phyloP scores from a whole-genome alignment of 2,797 vertebrate genomes.

The Clarias fuscus region DNA sequence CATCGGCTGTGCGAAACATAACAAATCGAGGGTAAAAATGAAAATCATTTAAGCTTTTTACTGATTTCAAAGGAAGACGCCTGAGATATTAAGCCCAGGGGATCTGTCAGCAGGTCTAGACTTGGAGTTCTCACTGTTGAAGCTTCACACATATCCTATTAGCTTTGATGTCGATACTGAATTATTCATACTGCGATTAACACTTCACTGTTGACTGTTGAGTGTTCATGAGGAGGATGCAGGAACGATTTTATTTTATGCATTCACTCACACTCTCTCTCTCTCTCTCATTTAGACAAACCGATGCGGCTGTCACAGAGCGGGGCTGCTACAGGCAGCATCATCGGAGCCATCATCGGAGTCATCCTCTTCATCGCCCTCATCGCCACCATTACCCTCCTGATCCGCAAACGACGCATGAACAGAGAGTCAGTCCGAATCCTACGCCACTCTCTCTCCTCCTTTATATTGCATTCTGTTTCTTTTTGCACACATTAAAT shows the following conservation, averaged over 20 bases:
- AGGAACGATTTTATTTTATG: conserved; percentile 17
- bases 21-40: background rate
- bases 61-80: background rate
- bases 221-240: background rate
- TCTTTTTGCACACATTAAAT: background rate
- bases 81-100: background rate
- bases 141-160: conserved; percentile 11
- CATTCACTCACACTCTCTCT: background rate
- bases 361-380: conserved; percentile 70
- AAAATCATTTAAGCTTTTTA: background rate
- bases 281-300: conserved; percentile 53
- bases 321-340: conserved; percentile 64
- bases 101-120: background rate
- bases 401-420: conserved; percentile 64
- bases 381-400: conserved; percentile 66
- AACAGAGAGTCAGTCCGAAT: conserved; percentile 68
- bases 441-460: background rate
- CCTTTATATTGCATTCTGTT: background rate
- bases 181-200: conserved; percentile 23
- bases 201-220: conserved; percentile 5
- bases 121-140: conserved; percentile 1
- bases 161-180: conserved; percentile 15
- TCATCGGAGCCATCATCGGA: conserved; percentile 74
- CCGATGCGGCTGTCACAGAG: conserved; percentile 51
- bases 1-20: background rate